Percentiles rank a stretch among this genome's conserved stretches.
Conservation (phyloP, 2,888 invertebrate species). For the Creontiades dilutus region DNA sequence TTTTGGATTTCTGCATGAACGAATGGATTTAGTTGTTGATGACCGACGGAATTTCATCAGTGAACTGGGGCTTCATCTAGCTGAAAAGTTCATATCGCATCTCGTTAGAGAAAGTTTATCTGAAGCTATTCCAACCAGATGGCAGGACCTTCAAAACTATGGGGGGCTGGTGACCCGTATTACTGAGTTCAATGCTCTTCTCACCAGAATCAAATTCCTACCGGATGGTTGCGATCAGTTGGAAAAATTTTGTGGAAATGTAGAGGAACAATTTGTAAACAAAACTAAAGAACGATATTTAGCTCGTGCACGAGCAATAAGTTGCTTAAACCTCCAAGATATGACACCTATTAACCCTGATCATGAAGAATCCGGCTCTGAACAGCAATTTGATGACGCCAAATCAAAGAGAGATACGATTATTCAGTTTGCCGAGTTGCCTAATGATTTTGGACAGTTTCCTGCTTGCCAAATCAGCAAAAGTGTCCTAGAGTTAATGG, state of each 20-base stretch:
- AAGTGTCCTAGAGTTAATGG: constrained; percentile 82
- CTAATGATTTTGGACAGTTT: constrained; percentile 50
- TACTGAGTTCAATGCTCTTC: constrained; percentile 50
- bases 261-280: constrained; percentile 87
- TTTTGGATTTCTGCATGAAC: constrained; percentile 51
- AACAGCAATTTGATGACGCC: constrained; percentile 2
- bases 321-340: constrained; percentile 89
- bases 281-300: constrained; percentile 87
- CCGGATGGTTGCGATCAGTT: constrained; percentile 82
- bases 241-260: constrained; percentile 85
- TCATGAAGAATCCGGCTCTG: constrained; percentile 78
- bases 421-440: constrained; percentile 20
- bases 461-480: constrained; percentile 77
- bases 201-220: constrained; percentile 79
- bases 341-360: constrained; percentile 81
- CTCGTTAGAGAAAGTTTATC: constrained; percentile 44
- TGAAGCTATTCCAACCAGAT: constrained; percentile 42
- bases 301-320: constrained; percentile 84
- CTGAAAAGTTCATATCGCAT: constrained; percentile 37
- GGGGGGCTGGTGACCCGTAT: constrained; percentile 14
- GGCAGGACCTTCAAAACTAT: constrained; percentile 31
- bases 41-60: constrained; percentile 51
- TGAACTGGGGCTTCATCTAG: constrained; percentile 41
- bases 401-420: constrained; percentile 4
- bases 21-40: constrained; percentile 40